Conservation (phyloP, 2,113 vertebrate genomes). For the Apodemus speciosus region DNA sequence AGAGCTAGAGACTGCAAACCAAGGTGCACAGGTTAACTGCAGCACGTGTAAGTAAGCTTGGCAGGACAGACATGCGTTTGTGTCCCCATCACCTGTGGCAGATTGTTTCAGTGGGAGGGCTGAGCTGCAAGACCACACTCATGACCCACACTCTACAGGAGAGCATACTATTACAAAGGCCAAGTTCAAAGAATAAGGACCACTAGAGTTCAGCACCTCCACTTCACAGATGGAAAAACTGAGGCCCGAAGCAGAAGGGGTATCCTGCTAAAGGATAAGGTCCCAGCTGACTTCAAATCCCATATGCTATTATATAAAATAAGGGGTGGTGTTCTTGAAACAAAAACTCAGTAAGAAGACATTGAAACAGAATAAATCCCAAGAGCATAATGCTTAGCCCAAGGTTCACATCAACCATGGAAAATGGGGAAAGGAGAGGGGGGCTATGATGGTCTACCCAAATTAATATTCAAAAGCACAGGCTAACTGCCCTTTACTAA, state of each 20-base stretch:
- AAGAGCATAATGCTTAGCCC: not conserved
- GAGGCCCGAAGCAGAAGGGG: not conserved
- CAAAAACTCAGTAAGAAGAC: not conserved
- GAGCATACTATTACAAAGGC: not conserved
- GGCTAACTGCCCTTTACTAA: slow-evolving; percentile 46
- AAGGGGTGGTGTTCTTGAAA: not conserved
- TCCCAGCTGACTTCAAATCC: not conserved
- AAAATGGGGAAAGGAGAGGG: not conserved
- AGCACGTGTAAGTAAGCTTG: not conserved
- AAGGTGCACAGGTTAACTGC: not conserved
- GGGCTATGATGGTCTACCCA: not conserved
- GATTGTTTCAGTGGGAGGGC: not conserved
- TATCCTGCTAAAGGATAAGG: not conserved
- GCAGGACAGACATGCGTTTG: not conserved
- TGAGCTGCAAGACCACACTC: not conserved
- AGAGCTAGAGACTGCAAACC: not conserved
- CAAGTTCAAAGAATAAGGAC: not conserved
- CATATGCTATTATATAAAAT: not conserved
- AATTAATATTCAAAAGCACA: slow-evolving; percentile 20
- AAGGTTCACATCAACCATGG: slow-evolving; percentile 29
- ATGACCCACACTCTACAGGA: not conserved
- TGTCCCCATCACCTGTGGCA: not conserved
- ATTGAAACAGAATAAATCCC: not conserved
- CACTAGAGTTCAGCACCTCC: not conserved
- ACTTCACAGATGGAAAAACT: not conserved